Base-by-base conservation (phyloP, 2,888 invertebrate species). In the Ctena decussata region DNA sequence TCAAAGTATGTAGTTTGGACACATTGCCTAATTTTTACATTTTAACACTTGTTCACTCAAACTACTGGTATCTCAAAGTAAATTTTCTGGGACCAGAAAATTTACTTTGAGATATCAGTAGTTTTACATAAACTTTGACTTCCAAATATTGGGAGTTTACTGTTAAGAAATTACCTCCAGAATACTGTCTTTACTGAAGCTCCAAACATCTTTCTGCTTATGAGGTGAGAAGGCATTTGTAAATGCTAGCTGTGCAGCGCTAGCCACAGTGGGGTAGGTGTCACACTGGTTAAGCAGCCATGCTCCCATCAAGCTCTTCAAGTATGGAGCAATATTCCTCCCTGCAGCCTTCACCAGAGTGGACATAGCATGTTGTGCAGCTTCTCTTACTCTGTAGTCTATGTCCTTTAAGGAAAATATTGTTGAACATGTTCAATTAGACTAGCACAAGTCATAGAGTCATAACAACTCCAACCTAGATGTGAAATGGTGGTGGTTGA, bases 221-320 rank as follows among this genome's bases (percentile, higher is more conserved):
- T 96, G 97, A 11, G 97, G 96, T 0, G 98, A 97, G 96, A 99
- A 99, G 0, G 98, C 97, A 83, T 96, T 97, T 32, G 93, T 86
- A 89, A 98, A 98, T 5, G 97, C 97, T 89, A 96, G 96, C 46
- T 95, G 96, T 0, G 98, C 98, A 82, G 97, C 97, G 89, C 97
- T 97, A 8, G 98, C 97, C 27, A 98, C 98, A 15, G 98, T 98
- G 53, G 98, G 97, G 96, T 98, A 98, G 18, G 97, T 97, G 95
- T 99, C 99, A 96, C 97, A 97, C 94, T 97, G 98, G 76, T 98
- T 97, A 69, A 97, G 97, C 93, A 98, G 97, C 99, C 99, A 99
- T 3, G 97, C 97, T 0, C 98, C 98, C 94, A 96, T 97, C 84
- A 99, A 95, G 94, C 97, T 97, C 93, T 97, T 97, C 77, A 99